These are phyloP conservation scores for Xenopus borealis DNA, from an alignment of 2,113 vertebrate species.

Conservation along the genomic window DNA sequence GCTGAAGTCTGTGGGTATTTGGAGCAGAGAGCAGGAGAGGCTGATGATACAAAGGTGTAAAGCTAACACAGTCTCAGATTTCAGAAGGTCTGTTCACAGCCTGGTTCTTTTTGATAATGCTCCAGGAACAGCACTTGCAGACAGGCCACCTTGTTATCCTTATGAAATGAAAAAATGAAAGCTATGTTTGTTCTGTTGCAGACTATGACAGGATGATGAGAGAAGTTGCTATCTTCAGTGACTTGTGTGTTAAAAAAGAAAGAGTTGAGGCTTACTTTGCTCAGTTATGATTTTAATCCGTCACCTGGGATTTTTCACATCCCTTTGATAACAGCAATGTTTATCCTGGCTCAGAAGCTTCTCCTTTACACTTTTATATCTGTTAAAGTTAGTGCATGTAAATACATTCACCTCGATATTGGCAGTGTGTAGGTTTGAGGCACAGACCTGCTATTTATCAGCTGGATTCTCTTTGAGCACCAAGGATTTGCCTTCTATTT, in stretches of 20 bases:
- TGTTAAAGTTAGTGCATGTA: neutral
- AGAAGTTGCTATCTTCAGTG: slow-evolving; percentile 68
- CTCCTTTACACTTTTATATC: neutral
- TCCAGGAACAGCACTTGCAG: slow-evolving; percentile 50
- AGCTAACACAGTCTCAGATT: slow-evolving; percentile 54
- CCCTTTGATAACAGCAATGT: slow-evolving; percentile 79
- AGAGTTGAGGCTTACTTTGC: slow-evolving; percentile 55
- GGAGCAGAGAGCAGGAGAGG: slow-evolving; percentile 17
- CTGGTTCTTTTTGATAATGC: slow-evolving; percentile 54
- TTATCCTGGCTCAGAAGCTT: slow-evolving; percentile 64
- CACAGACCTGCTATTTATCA: too few relatives aligned
- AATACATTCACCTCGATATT: too few relatives aligned
- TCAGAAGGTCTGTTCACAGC: slow-evolving; percentile 47
- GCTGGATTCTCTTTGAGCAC: too few relatives aligned
- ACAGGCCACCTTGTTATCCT: slow-evolving; percentile 13
- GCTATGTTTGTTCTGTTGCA: slow-evolving; percentile 74
- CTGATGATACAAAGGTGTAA: slow-evolving; percentile 45
- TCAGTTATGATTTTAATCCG: slow-evolving; percentile 73
- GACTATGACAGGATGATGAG: slow-evolving; percentile 73
- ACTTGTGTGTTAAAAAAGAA: slow-evolving; percentile 66
- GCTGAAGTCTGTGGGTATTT: neutral
- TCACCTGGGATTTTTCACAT: slow-evolving; percentile 74
- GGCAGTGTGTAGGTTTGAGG: too few relatives aligned
- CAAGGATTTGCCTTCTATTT: too few relatives aligned
- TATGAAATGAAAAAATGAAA: slow-evolving; percentile 51